Evolutionary conservation across 2,113 vertebrate species (phyloP).

Genomic region (Siphamia tubifer): DNA sequence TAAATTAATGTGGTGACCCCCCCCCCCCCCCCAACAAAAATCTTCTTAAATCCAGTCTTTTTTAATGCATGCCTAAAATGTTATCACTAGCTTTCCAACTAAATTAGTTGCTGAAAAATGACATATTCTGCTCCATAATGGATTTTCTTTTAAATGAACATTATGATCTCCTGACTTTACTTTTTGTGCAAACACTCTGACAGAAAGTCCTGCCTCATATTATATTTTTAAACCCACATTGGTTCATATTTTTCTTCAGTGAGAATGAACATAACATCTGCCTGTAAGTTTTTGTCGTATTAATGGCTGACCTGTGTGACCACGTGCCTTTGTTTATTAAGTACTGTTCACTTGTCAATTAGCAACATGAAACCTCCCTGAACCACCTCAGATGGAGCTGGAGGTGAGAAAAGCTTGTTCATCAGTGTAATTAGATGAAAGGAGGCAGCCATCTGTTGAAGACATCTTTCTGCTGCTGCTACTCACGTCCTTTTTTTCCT

Average conservation of each 20-base stretch:
- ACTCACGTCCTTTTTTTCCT: conserved; percentile 15
- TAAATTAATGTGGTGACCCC: too few relatives aligned
- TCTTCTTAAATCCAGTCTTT: too few relatives aligned
- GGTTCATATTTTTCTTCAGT: not conserved
- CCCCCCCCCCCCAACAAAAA: too few relatives aligned
- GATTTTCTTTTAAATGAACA: conserved; percentile 19
- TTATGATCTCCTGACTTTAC: conserved; percentile 12
- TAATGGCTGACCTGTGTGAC: conserved; percentile 42
- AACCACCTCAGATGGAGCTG: conserved; percentile 41
- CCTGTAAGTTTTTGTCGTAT: conserved; percentile 23
- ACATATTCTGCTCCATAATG: not conserved
- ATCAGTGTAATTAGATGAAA: conserved; percentile 60
- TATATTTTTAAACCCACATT: not conserved
- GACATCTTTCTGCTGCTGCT: conserved; percentile 24
- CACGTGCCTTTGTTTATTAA: conserved; percentile 58
- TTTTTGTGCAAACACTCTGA: not conserved
- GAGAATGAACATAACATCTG: conserved; percentile 43
- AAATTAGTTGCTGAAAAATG: too few relatives aligned
- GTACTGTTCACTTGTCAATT: conserved; percentile 69
- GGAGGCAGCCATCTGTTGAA: conserved; percentile 66
- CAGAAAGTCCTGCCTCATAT: not conserved
- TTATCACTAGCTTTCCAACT: too few relatives aligned
- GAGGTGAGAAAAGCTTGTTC: conserved; percentile 62
- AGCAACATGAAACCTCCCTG: conserved; percentile 50
- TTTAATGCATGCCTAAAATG: too few relatives aligned